Evolutionary conservation across 1,140 invertebrate species (phyloP).

Genomic region (Vollenhovia emeryi): DNA sequence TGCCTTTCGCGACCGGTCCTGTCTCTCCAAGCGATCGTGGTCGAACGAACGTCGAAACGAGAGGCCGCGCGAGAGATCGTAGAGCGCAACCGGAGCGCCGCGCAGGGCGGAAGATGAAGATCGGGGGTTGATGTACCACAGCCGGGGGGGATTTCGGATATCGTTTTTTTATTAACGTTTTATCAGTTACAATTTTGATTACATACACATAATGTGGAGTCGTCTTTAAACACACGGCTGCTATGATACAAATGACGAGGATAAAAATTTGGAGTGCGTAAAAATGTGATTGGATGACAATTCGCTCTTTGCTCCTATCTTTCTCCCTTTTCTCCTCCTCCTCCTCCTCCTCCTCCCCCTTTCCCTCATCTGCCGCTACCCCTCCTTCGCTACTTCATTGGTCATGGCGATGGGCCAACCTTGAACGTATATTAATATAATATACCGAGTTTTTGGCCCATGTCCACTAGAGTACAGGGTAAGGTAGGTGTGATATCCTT

Average conservation of each 20-base stretch:
- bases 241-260: constrained; percentile 85
- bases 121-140: too few species aligned
- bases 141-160: constrained; percentile 65
- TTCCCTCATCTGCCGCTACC: constrained; percentile 25
- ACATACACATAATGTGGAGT: constrained; percentile 85
- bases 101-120: neutral
- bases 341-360: neutral
- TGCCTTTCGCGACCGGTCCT: too few species aligned
- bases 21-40: too few species aligned
- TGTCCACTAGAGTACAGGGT: constrained; percentile 77
- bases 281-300: constrained; percentile 85
- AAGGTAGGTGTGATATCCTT: constrained; percentile 78
- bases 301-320: constrained; percentile 72
- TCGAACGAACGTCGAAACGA: neutral
- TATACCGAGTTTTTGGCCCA: constrained; percentile 82
- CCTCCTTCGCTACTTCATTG: constrained; percentile 78
- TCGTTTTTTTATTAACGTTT: constrained; percentile 85
- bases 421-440: constrained; percentile 85
- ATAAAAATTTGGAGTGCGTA: constrained; percentile 85
- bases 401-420: constrained; percentile 82
- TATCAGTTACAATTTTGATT: constrained; percentile 86
- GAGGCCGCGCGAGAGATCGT: neutral
- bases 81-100: neutral
- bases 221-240: constrained; percentile 83
- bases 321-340: constrained; percentile 17